Percentiles rank a stretch among this genome's conserved stretches.
These are phyloP conservation scores for Drosophila willistoni DNA, from an alignment of 1,140 invertebrate species.

Conservation along the genomic window DNA sequence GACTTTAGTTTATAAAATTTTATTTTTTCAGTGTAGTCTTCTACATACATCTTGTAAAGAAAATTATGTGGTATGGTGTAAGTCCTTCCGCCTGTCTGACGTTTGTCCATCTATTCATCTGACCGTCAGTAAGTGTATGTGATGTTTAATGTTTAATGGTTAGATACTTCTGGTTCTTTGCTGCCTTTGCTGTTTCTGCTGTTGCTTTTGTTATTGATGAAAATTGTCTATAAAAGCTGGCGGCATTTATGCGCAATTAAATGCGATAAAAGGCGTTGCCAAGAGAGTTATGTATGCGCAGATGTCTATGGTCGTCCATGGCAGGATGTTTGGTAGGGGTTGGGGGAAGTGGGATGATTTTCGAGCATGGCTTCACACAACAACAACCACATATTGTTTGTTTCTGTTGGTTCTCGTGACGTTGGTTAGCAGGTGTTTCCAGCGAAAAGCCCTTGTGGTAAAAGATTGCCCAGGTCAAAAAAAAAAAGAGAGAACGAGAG, in stretches of 20 bases:
- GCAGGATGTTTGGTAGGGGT: not conserved
- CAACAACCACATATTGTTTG: slow-evolving; percentile 1
- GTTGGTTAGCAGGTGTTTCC: slow-evolving; percentile 2
- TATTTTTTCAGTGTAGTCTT: not conserved
- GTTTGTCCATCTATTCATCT: not conserved
- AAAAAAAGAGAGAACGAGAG: no score
- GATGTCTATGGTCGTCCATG: not conserved
- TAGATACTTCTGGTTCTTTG: slow-evolving; percentile 15
- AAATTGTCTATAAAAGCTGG: slow-evolving; percentile 70
- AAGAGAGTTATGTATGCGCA: slow-evolving; percentile 57
- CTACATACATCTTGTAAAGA: not conserved
- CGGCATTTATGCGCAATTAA: slow-evolving; percentile 72
- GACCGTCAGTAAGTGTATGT: slow-evolving; percentile 19
- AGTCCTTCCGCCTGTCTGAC: slow-evolving; percentile 7
- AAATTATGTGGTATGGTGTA: not conserved
- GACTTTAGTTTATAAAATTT: no score
- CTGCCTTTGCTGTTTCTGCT: not conserved
- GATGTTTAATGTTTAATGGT: slow-evolving; percentile 52
- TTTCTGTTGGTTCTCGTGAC: not conserved
- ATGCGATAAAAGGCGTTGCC: slow-evolving; percentile 59
- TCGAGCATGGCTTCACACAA: slow-evolving; percentile 7
- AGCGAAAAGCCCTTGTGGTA: not conserved
- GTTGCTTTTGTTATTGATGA: slow-evolving; percentile 66
- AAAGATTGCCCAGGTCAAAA: slow-evolving; percentile 1
- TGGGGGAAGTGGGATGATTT: not conserved